Evolutionary conservation across 2,888 invertebrate species (phyloP).

Genomic region (Oxytorus armatus): DNA sequence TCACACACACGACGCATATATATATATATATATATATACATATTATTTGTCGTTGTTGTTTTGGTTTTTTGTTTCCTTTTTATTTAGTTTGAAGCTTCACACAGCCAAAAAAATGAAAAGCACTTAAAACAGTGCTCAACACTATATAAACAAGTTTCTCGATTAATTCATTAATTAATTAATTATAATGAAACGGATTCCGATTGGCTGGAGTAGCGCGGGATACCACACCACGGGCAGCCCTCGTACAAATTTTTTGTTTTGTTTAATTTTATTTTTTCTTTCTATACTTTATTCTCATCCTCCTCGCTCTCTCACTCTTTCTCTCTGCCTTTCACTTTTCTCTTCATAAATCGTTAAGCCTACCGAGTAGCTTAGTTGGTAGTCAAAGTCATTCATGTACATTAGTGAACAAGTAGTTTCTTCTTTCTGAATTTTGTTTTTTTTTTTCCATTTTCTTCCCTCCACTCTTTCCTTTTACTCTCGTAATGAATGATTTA

Average conservation of each 20-base stretch:
- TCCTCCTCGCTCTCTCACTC: slow-evolving; percentile 2
- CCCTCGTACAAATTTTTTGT: slow-evolving; percentile 69
- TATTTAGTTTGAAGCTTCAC: slow-evolving; percentile 86
- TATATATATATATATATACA: slow-evolving; percentile 47
- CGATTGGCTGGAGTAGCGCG: slow-evolving; percentile 78
- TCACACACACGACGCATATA: neutral
- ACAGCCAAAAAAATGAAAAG: slow-evolving; percentile 88
- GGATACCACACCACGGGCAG: slow-evolving; percentile 72
- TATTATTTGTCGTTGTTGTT: slow-evolving; percentile 70
- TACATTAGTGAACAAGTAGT: slow-evolving; percentile 69
- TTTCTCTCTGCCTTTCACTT: no score
- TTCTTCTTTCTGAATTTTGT: slow-evolving; percentile 67
- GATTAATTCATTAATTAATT: slow-evolving; percentile 76
- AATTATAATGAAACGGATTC: slow-evolving; percentile 78
- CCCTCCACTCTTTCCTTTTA: slow-evolving; percentile 54
- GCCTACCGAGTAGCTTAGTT: slow-evolving; percentile 73
- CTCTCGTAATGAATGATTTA: slow-evolving; percentile 76
- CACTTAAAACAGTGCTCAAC: slow-evolving; percentile 89
- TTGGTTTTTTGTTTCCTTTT: slow-evolving; percentile 63
- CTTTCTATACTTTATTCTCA: slow-evolving; percentile 58
- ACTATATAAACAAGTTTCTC: slow-evolving; percentile 85
- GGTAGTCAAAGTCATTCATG: slow-evolving; percentile 71
- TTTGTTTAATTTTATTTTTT: slow-evolving; percentile 19
- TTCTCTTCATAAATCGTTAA: slow-evolving; percentile 67
- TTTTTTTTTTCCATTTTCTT: slow-evolving; percentile 58